Conservation (phyloP, 2,113 vertebrate genomes). For the Nesogale talazaci region DNA sequence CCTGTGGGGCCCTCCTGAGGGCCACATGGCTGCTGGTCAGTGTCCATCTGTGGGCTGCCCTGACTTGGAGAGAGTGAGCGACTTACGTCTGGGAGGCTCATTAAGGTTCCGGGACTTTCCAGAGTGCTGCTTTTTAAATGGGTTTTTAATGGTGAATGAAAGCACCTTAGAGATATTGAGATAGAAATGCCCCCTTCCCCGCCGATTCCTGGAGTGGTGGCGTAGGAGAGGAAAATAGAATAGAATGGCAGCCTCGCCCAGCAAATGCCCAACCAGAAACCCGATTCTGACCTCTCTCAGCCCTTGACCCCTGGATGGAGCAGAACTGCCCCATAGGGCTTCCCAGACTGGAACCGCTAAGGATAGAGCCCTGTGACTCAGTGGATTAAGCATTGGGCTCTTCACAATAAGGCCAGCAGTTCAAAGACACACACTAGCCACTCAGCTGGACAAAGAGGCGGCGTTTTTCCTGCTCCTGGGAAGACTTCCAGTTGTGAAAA, state of each 20-base stretch:
- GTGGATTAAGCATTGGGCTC: no score
- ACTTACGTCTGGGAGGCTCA: constrained; percentile 1
- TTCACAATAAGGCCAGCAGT: no score
- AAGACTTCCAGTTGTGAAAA: no score
- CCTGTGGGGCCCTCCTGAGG: background rate
- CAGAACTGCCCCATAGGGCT: background rate
- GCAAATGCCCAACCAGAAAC: background rate
- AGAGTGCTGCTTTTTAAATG: background rate
- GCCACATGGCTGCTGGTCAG: background rate
- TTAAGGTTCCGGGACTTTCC: background rate
- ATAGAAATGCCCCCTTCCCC: background rate
- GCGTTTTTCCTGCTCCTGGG: no score
- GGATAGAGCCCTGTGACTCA: background rate
- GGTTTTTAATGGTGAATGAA: background rate
- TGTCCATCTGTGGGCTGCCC: background rate
- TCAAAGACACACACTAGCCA: no score
- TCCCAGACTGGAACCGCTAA: background rate
- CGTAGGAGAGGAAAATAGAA: background rate
- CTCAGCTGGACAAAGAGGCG: no score
- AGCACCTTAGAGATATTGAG: constrained; percentile 2
- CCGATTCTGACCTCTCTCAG: background rate
- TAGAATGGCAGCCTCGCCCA: background rate
- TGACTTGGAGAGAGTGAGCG: background rate
- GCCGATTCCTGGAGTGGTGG: background rate
- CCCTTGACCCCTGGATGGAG: no score